Evolutionary conservation across 2,797 vertebrate species (phyloP), one percentile per base, ranked within the genome.

Genomic region (Nannoperca australis): DNA sequence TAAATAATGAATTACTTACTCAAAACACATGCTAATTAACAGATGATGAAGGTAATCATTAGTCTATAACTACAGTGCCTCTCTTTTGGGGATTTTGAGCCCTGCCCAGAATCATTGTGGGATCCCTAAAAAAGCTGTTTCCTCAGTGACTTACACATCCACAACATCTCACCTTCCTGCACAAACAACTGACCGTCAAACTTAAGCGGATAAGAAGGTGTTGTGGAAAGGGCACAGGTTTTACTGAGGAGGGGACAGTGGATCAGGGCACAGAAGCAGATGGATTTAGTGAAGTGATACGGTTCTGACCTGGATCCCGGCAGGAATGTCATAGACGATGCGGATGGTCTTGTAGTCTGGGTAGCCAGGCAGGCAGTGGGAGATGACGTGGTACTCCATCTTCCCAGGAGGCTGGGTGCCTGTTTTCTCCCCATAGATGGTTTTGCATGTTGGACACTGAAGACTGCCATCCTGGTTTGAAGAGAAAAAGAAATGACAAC

Each of bases 371-470:
- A 99, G 95, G 64, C 96, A 97, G 94, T 99, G 97, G 5, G 97
- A 97, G 84, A 98, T 99, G 83, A 98, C 94, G 45, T 99, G 97
- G 76, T 98, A 99, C 73, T 98, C 97, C 97, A 99, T 98, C 94
- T 98, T 98, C 96, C 97, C 97, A 0, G 97, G 97, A 0, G 97
- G 97, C 93, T 98, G 97, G 0, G 97, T 98, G 61, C 97, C 97
- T 0, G 97, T 98, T 92, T 99, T 98, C 94, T 98, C 97, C 62
- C 97, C 97, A 0, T 99, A 98, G 85, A 99, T 98, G 82, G 97
- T 97, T 93, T 99, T 98, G 81, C 97, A 98, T 32, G 97, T 98
- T 14, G 97, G 97, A 74, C 97, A 98, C 90, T 99, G 97, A 86
- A 98, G 95, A 84, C 98, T 99, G 80, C 98, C 98, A 0, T 99